Base-by-base conservation (phyloP, 2,113 vertebrate genomes). In the Furnarius figulus region DNA sequence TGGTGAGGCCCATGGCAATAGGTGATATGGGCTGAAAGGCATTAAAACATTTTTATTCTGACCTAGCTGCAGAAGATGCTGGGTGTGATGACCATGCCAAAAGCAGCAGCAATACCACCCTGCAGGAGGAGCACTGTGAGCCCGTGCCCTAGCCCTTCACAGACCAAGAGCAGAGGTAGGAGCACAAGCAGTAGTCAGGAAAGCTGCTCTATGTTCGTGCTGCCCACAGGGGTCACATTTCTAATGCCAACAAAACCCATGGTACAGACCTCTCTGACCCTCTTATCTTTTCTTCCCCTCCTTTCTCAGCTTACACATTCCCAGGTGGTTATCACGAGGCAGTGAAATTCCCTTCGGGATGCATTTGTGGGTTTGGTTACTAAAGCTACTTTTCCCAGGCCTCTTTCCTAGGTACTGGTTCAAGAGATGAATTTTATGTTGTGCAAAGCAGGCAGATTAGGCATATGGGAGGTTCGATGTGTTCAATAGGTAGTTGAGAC, bases 401-500 rank as follows among this genome's bases (percentile, higher is more conserved):
- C 44, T 87, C 56, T 80, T 80, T 79, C 82, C 83, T 78, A 50
- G 3, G 18, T 30, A 12, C 46, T 76, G 62, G 71, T 77, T 63
- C 71, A 52, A 78, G 65, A 84, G 88, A 85, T 70, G 86, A 72
- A 88, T 27, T 28, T 70, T 71, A 28, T 50, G 55, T 42, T 55
- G 59, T 90, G 85, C 83, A 88, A 84, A 94, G 76, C 47, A 86
- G 70, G 63, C 65, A 93, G 76, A 81, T 89, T 21, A 84, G 73
- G 65, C 65, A 61, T 6, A 12, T 85, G 76, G 65, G 85, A 81
- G 22, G 68, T 76, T 84, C 72, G n/a, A 5, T 83, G 35, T 81
- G 79, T 77, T 95, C 92, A 90, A 61, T 10, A 84, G 68, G 73
- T 86, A 83, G 50, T 80, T 89, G 76, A 96, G 83, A 96, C 88